Evolutionary conservation across 2,888 invertebrate genomes (phyloP), one percentile per base, ranked within the genome.

Genomic region (Thera britannica): DNA sequence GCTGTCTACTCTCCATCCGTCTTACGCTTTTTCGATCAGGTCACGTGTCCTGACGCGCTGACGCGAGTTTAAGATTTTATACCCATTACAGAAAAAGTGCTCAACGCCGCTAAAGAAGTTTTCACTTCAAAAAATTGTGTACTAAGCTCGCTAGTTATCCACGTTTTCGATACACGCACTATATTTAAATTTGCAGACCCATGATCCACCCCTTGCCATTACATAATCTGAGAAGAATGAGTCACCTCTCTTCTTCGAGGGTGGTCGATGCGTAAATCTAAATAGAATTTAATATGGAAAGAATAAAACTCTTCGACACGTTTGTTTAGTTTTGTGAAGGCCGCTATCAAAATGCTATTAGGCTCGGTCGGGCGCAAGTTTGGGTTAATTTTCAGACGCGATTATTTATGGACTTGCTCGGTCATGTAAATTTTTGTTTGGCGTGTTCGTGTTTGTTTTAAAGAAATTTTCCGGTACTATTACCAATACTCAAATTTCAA

Each of bases 341-440:
- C 61, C 57, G 65, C 68, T 68, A 66, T 68, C 65, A 65, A 69
- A 69, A 65, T 62, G 57, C 54, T 58, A 68, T 68, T 65, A 68
- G 52, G 60, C 34, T 54, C 57, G 46, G 23, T 44, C 44, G 48
- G 48, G 62, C 58, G 41, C 52, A 55, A 67, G 52, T 58, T 58
- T 58, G 44, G 62, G 55, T 41, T 58, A 58, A 62, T 61, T 64
- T 65, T 46, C 65, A 57, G 49, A 51, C 65, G 35, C 65, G 58
- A 55, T 58, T 49, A 68, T 61, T 68, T 68, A 65, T 58, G 36
- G 35, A 54, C 35, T 55, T 66, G 60, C 57, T 61, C 60, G 57
- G 52, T 57, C 56, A 56, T 60, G 56, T 58, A 48, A 41, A 48
- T 58, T 58, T 68, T 68, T 64, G 60, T 64, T 60, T 56, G 41